phyloP scores from a whole-genome alignment of 2,888 invertebrate species.

The Pocota personata region DNA sequence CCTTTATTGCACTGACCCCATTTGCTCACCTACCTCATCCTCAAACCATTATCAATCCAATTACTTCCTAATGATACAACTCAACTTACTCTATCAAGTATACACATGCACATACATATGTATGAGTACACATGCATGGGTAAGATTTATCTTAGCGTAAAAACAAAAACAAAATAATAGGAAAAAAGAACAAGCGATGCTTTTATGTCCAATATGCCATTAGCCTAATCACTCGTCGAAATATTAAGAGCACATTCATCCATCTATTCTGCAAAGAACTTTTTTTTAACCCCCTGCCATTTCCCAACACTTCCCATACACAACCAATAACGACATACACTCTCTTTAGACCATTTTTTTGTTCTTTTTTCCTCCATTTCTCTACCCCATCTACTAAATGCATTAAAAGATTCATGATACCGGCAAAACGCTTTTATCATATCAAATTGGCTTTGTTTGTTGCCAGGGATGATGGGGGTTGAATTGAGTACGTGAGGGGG shows the following conservation, averaged over 20 bases:
- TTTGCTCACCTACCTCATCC: neutral
- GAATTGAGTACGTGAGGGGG: constrained; percentile 46
- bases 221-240: constrained; percentile 77
- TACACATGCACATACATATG: neutral
- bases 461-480: constrained; percentile 36
- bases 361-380: constrained; percentile 50
- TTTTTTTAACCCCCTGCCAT: constrained; percentile 40
- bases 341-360: constrained; percentile 58
- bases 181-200: constrained; percentile 60
- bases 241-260: constrained; percentile 75
- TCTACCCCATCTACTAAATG: constrained; percentile 74
- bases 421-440: constrained; percentile 77
- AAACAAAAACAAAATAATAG: constrained; percentile 5
- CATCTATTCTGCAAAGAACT: constrained; percentile 68
- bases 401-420: constrained; percentile 77
- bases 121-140: neutral
- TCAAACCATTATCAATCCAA: constrained; percentile 32
- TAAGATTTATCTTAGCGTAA: constrained; percentile 6
- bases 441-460: constrained; percentile 77
- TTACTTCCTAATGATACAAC: constrained; percentile 48
- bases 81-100: constrained; percentile 20
- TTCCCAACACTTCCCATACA: constrained; percentile 20
- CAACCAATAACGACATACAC: constrained; percentile 50
- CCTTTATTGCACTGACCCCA: neutral
- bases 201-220: constrained; percentile 76